Evolutionary conservation across 2,113 vertebrate genomes (phyloP).

Genomic region (Pyrgilauda ruficollis): DNA sequence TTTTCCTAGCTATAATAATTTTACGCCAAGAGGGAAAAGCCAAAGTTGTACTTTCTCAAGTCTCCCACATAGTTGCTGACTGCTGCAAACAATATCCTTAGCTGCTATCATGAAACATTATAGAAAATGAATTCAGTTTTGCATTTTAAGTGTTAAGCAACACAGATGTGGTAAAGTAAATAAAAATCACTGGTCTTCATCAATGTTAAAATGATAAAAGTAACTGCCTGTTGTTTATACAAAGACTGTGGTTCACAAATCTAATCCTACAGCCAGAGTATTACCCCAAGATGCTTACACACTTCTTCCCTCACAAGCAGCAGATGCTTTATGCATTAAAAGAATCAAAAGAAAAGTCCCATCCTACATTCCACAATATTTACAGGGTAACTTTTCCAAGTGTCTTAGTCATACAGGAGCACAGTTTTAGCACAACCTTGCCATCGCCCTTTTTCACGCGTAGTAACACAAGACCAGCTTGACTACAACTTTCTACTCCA

Average conservation of each 20-base stretch:
- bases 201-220: slow-evolving; percentile 14
- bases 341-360: background rate
- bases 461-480: background rate
- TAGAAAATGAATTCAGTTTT: background rate
- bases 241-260: background rate
- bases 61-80: background rate
- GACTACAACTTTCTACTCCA: background rate
- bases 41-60: background rate
- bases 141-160: background rate
- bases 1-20: background rate
- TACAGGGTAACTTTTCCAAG: background rate
- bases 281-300: background rate
- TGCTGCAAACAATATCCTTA: background rate
- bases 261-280: background rate
- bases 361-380: background rate
- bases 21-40: background rate
- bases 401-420: background rate
- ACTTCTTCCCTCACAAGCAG: background rate
- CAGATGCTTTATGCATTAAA: background rate
- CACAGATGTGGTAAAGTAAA: slow-evolving; percentile 5
- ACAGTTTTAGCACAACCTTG: background rate
- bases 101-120: background rate
- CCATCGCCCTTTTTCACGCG: background rate
- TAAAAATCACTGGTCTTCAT: slow-evolving; percentile 26
- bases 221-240: background rate